Percentiles rank a stretch among this genome's conserved stretches.
Evolutionary conservation across 2,888 invertebrate species (phyloP).

Genomic region (Thecophora atra): DNA sequence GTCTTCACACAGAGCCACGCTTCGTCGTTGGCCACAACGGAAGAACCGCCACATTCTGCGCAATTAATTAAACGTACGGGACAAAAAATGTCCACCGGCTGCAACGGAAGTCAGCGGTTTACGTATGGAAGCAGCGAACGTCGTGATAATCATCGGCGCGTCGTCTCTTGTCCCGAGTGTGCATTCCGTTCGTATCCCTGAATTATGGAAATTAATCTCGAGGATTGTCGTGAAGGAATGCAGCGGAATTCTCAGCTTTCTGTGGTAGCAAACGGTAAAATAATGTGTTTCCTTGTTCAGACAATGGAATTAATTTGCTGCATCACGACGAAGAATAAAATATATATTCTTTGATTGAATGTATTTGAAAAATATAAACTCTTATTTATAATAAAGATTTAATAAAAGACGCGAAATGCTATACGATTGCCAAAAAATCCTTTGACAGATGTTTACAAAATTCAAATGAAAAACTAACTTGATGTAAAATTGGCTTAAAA

Average conservation of each 20-base stretch:
- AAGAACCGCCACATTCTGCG: background rate
- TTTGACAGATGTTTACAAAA: no score
- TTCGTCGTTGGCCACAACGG: background rate
- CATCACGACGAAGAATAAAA: no score
- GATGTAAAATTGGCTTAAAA: no score
- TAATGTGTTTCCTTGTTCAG: slow-evolving; percentile 13
- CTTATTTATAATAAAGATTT: no score
- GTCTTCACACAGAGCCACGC: background rate
- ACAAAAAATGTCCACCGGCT: background rate
- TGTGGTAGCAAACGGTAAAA: background rate
- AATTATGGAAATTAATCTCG: background rate
- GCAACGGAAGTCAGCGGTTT: slow-evolving; percentile 20
- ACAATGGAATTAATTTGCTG: no score
- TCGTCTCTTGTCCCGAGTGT: slow-evolving; percentile 27
- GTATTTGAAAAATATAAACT: no score
- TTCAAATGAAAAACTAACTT: no score
- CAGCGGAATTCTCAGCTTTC: background rate
- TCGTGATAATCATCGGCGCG: slow-evolving; percentile 37
- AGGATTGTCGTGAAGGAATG: background rate
- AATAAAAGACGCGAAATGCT: no score
- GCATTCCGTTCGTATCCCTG: slow-evolving; percentile 14
- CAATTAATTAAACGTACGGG: slow-evolving; percentile 17
- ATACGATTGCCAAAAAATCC: no score
- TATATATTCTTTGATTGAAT: no score
- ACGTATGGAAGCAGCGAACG: slow-evolving; percentile 25